Conservation (phyloP, 2,888 invertebrate species). For the Shargacucullia verbasci region DNA sequence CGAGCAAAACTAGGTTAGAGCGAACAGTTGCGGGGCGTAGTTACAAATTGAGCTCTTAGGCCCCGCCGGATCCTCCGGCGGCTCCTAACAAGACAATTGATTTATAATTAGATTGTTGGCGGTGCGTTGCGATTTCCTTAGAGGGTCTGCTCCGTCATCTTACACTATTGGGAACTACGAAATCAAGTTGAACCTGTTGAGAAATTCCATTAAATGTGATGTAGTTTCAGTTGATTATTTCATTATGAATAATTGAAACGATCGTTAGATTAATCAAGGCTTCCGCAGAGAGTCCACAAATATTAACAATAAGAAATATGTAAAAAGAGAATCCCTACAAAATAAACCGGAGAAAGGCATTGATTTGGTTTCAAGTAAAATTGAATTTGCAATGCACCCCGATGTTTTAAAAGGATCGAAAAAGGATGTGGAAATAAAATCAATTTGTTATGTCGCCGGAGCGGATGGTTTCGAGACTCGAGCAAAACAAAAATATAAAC, state of each 20-base stretch:
- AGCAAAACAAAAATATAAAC: slow-evolving; percentile 30
- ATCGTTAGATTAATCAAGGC: not conserved
- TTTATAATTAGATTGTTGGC: slow-evolving; percentile 64
- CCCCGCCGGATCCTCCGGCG: slow-evolving; percentile 52
- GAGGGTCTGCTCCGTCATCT: slow-evolving; percentile 19
- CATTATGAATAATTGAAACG: not conserved
- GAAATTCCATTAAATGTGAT: not conserved
- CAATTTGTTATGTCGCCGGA: slow-evolving; percentile 43
- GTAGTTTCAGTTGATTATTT: not conserved
- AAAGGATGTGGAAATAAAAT: slow-evolving; percentile 42
- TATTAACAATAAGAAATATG: not conserved
- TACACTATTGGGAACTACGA: not conserved
- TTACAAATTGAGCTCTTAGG: slow-evolving; percentile 60
- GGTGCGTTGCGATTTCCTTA: slow-evolving; percentile 46
- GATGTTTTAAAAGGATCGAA: slow-evolving; percentile 27
- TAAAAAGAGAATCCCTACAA: not conserved
- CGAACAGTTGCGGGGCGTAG: slow-evolving; percentile 56
- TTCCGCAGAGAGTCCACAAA: not conserved
- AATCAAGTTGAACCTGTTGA: not conserved
- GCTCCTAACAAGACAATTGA: slow-evolving; percentile 67
- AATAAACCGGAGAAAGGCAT: slow-evolving; percentile 8
- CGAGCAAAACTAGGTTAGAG: slow-evolving; percentile 63
- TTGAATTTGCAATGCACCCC: slow-evolving; percentile 41
- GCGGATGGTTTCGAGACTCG: slow-evolving; percentile 18
- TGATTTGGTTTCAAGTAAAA: slow-evolving; percentile 29